These are phyloP conservation scores for Acomys russatus DNA, from an alignment of 2,797 vertebrate genomes.

Conservation along the genomic window DNA sequence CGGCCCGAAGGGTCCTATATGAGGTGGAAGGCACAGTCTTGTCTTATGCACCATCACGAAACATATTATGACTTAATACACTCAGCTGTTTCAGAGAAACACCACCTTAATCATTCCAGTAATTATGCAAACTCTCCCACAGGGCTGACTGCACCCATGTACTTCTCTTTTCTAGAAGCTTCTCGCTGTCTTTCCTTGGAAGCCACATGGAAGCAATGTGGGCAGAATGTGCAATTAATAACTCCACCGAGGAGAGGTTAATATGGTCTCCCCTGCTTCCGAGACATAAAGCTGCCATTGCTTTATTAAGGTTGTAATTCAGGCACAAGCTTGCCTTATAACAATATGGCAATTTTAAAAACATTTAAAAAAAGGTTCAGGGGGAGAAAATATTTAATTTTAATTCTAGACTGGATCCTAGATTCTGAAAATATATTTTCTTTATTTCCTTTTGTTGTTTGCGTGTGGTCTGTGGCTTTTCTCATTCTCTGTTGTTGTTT, in stretches of 20 bases:
- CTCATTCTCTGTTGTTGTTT: too few species aligned
- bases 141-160: constrained; percentile 35
- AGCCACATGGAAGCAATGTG: constrained; percentile 26
- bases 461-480: not conserved
- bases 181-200: constrained; percentile 45
- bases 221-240: constrained; percentile 32
- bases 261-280: constrained; percentile 4
- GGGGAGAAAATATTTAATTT: not conserved
- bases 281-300: constrained; percentile 68
- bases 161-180: constrained; percentile 39
- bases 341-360: constrained; percentile 20
- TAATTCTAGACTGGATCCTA: constrained; percentile 9
- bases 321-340: constrained; percentile 18
- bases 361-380: not conserved
- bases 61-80: constrained; percentile 69
- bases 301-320: constrained; percentile 63
- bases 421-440: constrained; percentile 16
- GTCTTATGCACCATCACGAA: constrained; percentile 71
- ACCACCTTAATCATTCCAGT: constrained; percentile 45
- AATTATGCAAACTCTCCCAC: constrained; percentile 55
- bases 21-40: constrained; percentile 20
- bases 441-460: not conserved
- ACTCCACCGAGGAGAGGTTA: constrained; percentile 60
- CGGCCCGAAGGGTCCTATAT: not conserved
- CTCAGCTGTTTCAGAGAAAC: constrained; percentile 56